Percentiles rank a stretch among this genome's conserved stretches.
Evolutionary conservation across 1,140 invertebrate species (phyloP).

Genomic region (Dendrolimus kikuchii): DNA sequence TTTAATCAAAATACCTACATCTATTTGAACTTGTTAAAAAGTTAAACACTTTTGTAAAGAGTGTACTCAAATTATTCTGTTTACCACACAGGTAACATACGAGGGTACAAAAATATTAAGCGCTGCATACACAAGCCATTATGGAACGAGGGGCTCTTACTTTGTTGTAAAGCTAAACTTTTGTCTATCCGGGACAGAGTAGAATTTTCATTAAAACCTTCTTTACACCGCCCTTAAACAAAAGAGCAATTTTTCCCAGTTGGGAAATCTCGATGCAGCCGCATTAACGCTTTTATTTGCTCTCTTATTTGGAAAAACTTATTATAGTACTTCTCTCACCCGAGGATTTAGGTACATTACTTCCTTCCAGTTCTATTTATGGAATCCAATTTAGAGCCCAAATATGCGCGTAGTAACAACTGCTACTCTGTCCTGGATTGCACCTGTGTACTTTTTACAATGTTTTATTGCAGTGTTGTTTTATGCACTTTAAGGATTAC

Average conservation of each 20-base stretch:
- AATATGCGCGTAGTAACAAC: neutral
- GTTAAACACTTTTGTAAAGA: too few relatives aligned
- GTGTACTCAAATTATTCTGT: too few relatives aligned
- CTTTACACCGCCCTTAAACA: conserved; percentile 59
- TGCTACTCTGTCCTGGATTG: too few relatives aligned
- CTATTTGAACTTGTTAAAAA: too few relatives aligned
- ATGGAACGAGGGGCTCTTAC: conserved; percentile 26
- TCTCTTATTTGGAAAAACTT: conserved; percentile 66
- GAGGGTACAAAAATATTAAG: conserved; percentile 17
- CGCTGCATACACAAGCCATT: conserved; percentile 23
- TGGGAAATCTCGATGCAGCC: conserved; percentile 66
- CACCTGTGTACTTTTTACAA: too few relatives aligned
- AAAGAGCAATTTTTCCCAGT: conserved; percentile 67
- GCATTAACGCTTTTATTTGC: conserved; percentile 67
- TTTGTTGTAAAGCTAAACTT: conserved; percentile 28
- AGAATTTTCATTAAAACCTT: conserved; percentile 65
- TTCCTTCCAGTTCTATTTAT: conserved; percentile 48
- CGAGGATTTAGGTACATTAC: conserved; percentile 52
- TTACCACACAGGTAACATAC: neutral
- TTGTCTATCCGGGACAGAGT: conserved; percentile 36
- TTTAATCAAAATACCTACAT: too few relatives aligned
- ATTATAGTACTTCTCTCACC: conserved; percentile 64
- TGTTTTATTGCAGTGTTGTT: too few relatives aligned
- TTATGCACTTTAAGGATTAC: too few relatives aligned
- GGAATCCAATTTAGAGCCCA: conserved; percentile 12